Conservation (phyloP, 2,888 invertebrate species). For the Spialia ferax region DNA sequence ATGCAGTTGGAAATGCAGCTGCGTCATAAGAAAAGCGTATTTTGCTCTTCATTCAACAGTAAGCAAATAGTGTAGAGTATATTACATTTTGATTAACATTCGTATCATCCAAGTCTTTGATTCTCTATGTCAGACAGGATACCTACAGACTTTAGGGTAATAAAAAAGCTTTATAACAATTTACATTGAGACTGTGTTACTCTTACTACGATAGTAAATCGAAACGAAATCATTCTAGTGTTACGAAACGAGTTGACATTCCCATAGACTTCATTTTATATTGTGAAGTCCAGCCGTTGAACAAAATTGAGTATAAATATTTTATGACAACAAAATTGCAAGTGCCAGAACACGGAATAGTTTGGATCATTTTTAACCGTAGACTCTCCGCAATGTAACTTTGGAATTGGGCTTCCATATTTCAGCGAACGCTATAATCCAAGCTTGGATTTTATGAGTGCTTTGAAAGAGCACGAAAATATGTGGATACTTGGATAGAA, state of each 20-base stretch:
- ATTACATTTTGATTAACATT: too few relatives aligned
- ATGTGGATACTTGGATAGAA: background rate
- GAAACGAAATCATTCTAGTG: background rate
- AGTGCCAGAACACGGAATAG: conserved; percentile 26
- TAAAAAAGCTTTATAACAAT: too few relatives aligned
- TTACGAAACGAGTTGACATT: background rate
- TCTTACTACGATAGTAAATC: too few relatives aligned
- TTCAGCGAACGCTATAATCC: conserved; percentile 23
- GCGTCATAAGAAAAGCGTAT: too few relatives aligned
- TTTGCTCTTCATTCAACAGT: too few relatives aligned
- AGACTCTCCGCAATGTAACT: conserved; percentile 49
- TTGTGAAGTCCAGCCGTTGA: background rate
- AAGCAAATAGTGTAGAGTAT: too few relatives aligned
- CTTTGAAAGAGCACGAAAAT: conserved; percentile 2
- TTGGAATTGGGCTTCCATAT: conserved; percentile 50
- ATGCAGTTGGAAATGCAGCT: too few relatives aligned
- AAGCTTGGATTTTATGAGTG: conserved; percentile 13
- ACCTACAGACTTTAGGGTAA: too few relatives aligned
- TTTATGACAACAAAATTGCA: conserved; percentile 24
- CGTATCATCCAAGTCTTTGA: too few relatives aligned
- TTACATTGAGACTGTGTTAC: too few relatives aligned
- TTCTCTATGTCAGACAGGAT: too few relatives aligned
- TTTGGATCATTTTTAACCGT: conserved; percentile 52
- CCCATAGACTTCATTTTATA: background rate
- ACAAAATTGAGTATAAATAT: conserved; percentile 34